Evolutionary conservation across 2,888 invertebrate species (phyloP).

Genomic region (Microplitis deprimator): DNA sequence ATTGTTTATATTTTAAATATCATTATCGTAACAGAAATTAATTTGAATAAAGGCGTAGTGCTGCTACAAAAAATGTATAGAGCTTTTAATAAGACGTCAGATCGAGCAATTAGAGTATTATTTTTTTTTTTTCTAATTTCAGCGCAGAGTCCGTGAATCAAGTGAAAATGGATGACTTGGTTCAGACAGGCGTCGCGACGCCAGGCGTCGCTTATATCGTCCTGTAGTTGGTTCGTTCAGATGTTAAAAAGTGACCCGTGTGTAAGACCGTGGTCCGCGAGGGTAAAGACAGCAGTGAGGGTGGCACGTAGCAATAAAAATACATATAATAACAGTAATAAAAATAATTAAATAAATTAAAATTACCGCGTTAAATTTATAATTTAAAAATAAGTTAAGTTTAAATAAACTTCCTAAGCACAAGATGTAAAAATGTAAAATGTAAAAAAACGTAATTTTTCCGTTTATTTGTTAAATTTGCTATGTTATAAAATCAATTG

Average conservation of each 20-base stretch:
- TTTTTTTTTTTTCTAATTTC: background rate
- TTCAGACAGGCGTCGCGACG: constrained; percentile 31
- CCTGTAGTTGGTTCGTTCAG: constrained; percentile 10
- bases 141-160: background rate
- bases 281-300: background rate
- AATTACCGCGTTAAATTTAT: background rate
- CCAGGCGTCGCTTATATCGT: constrained; percentile 40
- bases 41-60: background rate
- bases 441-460: too few relatives aligned
- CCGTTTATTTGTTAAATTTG: background rate
- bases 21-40: background rate
- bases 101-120: background rate
- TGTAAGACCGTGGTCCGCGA: constrained; percentile 9
- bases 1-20: background rate
- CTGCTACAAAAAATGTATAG: background rate
- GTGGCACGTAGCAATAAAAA: background rate
- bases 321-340: constrained; percentile 3
- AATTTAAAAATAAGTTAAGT: background rate
- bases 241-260: constrained; percentile 18
- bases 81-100: background rate
- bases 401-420: background rate
- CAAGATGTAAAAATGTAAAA: too few relatives aligned
- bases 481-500: background rate
- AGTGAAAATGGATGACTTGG: background rate
- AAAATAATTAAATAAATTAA: background rate